Evolutionary conservation across 2,113 vertebrate genomes (phyloP), one percentile per base, ranked within the genome.

Genomic region (Corythornis cristatus): DNA sequence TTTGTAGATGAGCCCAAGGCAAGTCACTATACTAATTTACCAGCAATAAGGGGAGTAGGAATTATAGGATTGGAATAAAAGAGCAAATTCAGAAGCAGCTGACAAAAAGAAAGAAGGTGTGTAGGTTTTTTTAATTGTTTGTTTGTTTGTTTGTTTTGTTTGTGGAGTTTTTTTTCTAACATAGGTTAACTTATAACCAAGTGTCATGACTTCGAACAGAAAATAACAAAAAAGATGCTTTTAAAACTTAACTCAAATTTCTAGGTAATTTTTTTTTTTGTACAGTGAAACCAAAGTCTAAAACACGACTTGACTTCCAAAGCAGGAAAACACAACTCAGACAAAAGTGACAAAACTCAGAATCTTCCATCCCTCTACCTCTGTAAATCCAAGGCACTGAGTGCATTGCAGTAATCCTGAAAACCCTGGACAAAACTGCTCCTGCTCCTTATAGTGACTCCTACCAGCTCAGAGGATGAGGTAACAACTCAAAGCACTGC

Each of bases 11-110:
- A 56, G 33, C 15, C 17, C 64, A 70, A 61, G 88, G 29, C 11
- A 31, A 3, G 11, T 14, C 7, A 50, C 25, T 33, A 7, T 20
- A 53, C 12, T 15, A 28, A 15, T 50, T 33, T 29, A n/a, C 26
- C 83, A 81, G 21, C 37, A 33, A 15, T 23, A 18, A 9, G 17
- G 19, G 31, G 76, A 80, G 46, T 0, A 22, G 20, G 7, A 8
- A 3, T n/a, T 80, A 7, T 3, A 37, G 8, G 23, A 13, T 0
- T 18, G 45, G 9, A 8, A 7, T 25, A 31, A 22, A 72, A 65
- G 2, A 60, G 40, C 43, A 85, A 61, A 3, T 2, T 46, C 14
- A 26, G 58, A 72, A 83, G 16, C 13, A 83, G 29, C 12, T 60
- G 50, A 46, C 19, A 74, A 42, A 4, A 60, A 67, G 6, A 58